A percentile compares a stretch with the other conserved stretches of the same genome.
phyloP scores from a whole-genome alignment of 2,113 vertebrate genomes.

The Grus americana region DNA sequence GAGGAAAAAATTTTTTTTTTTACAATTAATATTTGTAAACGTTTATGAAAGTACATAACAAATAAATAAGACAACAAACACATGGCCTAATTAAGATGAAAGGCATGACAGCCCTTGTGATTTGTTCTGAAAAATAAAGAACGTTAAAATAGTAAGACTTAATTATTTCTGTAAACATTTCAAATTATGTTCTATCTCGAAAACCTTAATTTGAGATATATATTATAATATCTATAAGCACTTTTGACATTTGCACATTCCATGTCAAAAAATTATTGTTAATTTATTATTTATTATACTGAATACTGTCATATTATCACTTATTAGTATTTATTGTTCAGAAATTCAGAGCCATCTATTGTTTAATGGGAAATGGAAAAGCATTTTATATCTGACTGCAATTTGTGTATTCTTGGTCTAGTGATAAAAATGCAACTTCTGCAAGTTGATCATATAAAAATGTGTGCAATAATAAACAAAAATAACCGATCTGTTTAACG shows the following conservation, averaged over 20 bases:
- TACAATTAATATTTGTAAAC: constrained; percentile 67
- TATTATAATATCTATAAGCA: constrained; percentile 33
- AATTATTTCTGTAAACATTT: constrained; percentile 71
- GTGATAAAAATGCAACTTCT: constrained; percentile 13
- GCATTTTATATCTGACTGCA: not conserved
- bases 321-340: constrained; percentile 59
- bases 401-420: not conserved
- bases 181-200: constrained; percentile 47
- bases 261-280: constrained; percentile 49
- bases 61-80: constrained; percentile 67
- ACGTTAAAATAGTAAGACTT: constrained; percentile 60
- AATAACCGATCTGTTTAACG: not conserved
- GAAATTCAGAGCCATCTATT: constrained; percentile 25
- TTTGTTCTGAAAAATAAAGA: constrained; percentile 69
- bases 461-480: not conserved
- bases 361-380: constrained; percentile 38
- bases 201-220: constrained; percentile 50
- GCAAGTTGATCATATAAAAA: not conserved
- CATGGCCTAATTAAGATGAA: constrained; percentile 75
- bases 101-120: constrained; percentile 69
- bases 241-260: constrained; percentile 47
- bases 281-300: constrained; percentile 65
- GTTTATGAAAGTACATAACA: constrained; percentile 72
- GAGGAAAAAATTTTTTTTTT: constrained; percentile 64
- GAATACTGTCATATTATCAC: constrained; percentile 23